phyloP scores from a whole-genome alignment of 2,888 invertebrate species.

The Drosophila anceps region DNA sequence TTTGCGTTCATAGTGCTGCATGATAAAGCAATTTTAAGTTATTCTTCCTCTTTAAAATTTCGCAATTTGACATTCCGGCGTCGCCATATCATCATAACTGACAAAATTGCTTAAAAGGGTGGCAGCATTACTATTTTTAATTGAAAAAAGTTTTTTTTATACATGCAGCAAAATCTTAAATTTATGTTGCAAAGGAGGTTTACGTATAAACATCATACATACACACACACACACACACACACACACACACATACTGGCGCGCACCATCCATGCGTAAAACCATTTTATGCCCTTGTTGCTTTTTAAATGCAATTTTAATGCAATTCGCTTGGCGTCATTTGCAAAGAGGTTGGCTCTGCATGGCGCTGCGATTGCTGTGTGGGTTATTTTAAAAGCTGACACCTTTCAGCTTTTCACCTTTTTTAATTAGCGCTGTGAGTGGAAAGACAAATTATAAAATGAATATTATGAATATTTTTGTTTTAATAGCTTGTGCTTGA shows the following conservation, averaged over 20 bases:
- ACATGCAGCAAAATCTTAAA: background rate
- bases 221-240: background rate
- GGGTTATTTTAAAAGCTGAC: slow-evolving; percentile 26
- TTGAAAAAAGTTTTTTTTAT: background rate
- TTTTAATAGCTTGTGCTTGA: background rate
- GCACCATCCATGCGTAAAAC: slow-evolving; percentile 6
- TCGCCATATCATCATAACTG: background rate
- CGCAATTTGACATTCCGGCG: background rate
- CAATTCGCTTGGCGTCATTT: slow-evolving; percentile 32
- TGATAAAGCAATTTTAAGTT: background rate
- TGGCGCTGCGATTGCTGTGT: background rate
- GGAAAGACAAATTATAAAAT: slow-evolving; percentile 2
- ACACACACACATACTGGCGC: background rate
- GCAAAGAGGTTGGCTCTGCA: slow-evolving; percentile 5
- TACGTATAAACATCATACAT: background rate
- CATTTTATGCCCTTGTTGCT: slow-evolving; percentile 22
- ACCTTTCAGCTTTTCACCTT: slow-evolving; percentile 24
- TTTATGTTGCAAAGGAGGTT: background rate
- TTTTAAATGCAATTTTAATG: slow-evolving; percentile 47
- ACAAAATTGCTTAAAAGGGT: background rate
- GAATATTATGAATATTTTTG: background rate
- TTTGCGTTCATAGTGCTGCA: slow-evolving; percentile 4
- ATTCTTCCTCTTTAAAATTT: background rate
- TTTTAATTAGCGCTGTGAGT: slow-evolving; percentile 37
- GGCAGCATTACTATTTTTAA: background rate